Base-by-base conservation (phyloP, 1,140 invertebrate genomes). In the Palaemon carinicauda region DNA sequence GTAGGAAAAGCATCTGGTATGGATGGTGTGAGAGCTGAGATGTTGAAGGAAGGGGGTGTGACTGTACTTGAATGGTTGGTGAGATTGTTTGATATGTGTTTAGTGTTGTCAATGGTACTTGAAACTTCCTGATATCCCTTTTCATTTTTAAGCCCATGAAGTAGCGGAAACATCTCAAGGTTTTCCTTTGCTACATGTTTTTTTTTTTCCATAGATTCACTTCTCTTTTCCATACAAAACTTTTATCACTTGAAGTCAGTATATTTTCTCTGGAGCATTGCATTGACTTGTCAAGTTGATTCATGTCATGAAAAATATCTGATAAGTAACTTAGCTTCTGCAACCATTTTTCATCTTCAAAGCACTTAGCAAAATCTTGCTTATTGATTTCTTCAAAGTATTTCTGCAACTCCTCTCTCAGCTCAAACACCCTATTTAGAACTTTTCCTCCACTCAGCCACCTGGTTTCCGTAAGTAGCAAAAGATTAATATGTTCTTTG, bases 141-240 rank as follows among this genome's bases (percentile, higher is more conserved):
- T 7, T 9, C 71, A 74, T 31, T 74, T 29, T 7, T 15, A 10
- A 74, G 10, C 71, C 71, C 12, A 3, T 7, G 24, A 29, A 74
- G 71, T 7, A 74, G 71, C 7, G n/a, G 71, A 29, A 97, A 80
- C 78, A 80, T 80, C 7, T 80, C 29, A 80, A 60, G 50, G n/a
- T 80, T 56, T 80, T 17, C 33, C 52, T 80, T 80, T 73, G 78
- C 78, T 54, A 81, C n/a, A n/a, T n/a, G n/a, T n/a, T n/a, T n/a
- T n/a, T n/a, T n/a, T n/a, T n/a, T n/a, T n/a, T n/a, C n/a, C n/a
- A n/a, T n/a, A 65, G 17, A 21, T 60, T 82, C 41, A 82, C 7
- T 19, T 21, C 31, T 71, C 54, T 17, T 73, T 74, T 73, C 14
- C 60, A 74, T 73, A 5, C 9, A 82, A 81, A 50, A 81, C 53